Evolutionary conservation across 2,113 vertebrate species (phyloP).

Genomic region (Dasypus novemcinctus): DNA sequence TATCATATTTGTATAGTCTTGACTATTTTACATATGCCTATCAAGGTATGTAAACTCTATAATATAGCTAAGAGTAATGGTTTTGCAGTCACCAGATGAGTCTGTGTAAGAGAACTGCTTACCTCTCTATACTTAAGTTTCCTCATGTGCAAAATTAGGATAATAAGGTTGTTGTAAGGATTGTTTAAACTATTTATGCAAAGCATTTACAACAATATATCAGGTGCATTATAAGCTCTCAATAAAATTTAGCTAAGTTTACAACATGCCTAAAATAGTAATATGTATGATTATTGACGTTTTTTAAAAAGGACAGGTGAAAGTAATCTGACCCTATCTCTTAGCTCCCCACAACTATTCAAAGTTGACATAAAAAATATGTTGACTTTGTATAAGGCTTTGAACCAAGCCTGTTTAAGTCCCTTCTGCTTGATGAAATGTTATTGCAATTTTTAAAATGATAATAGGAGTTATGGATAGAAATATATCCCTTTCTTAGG

Average conservation of each 20-base stretch:
- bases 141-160: background rate
- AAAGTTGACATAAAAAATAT: background rate
- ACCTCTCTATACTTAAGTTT: background rate
- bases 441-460: background rate
- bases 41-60: background rate
- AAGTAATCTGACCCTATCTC: background rate
- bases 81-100: background rate
- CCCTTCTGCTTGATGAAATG: background rate
- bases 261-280: background rate
- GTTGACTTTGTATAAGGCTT: background rate
- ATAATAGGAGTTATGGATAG: background rate
- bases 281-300: background rate
- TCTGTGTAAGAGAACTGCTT: background rate
- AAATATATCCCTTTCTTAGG: background rate
- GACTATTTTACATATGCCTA: background rate
- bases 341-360: background rate
- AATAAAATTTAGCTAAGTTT: conserved; percentile 1
- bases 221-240: background rate
- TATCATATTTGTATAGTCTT: background rate
- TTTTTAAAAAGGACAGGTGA: background rate
- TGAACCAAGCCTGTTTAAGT: background rate
- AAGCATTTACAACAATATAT: background rate
- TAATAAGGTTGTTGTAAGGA: background rate
- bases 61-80: background rate
- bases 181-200: background rate